Evolutionary conservation across 1,140 invertebrate species (phyloP).

Genomic region (Globodera rostochiensis): DNA sequence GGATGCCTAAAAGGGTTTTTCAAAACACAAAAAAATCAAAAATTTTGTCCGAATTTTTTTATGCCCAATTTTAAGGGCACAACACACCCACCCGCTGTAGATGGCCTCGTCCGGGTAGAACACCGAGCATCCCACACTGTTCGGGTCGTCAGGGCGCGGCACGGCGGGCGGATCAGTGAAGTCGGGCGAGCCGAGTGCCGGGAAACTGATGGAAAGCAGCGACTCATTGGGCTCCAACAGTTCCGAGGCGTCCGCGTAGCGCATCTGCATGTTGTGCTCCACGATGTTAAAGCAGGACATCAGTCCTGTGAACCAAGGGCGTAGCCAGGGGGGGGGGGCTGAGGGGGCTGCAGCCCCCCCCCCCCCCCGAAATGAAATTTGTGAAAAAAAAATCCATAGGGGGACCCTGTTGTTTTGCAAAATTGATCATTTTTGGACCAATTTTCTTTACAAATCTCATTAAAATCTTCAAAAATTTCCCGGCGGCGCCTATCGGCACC

Average conservation of each 20-base stretch:
- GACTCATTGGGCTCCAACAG: conserved; percentile 80
- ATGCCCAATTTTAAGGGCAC: too few relatives aligned
- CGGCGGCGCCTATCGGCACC: too few relatives aligned
- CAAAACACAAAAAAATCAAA: not conserved
- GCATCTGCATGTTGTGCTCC: conserved; percentile 88
- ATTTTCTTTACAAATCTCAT: too few relatives aligned
- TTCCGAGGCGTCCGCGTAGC: conserved; percentile 80
- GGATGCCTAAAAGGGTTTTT: not conserved
- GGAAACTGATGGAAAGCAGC: conserved; percentile 75
- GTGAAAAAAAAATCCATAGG: too few relatives aligned
- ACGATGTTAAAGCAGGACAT: conserved; percentile 95
- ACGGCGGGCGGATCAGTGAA: conserved; percentile 82
- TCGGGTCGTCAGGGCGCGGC: conserved; percentile 73
- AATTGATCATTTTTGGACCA: too few relatives aligned
- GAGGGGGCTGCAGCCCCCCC: too few relatives aligned
- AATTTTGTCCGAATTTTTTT: too few relatives aligned
- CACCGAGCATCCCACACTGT: conserved; percentile 79
- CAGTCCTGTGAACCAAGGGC: conserved; percentile 71
- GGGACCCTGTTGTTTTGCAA: too few relatives aligned
- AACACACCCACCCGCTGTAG: conserved; percentile 68
- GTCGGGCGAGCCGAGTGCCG: conserved; percentile 80
- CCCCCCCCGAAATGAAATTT: too few relatives aligned
- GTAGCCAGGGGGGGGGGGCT: too few relatives aligned
- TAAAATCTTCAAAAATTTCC: too few relatives aligned
- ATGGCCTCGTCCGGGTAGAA: conserved; percentile 96